These are phyloP conservation scores for Callaeas wilsoni DNA, from an alignment of 2,113 vertebrate genomes.

Conservation along the genomic window DNA sequence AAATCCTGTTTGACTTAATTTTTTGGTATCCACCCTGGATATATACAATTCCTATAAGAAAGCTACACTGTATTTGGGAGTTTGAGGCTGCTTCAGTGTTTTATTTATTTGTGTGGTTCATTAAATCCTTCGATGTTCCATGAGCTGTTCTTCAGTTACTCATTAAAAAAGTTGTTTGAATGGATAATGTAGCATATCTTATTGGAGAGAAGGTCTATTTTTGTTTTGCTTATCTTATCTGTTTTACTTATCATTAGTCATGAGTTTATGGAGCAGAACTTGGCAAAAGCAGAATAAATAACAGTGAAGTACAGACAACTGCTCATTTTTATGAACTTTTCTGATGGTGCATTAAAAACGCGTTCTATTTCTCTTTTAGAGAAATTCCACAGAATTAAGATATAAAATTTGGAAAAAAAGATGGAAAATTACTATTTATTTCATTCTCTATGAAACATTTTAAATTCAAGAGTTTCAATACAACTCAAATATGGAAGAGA, in stretches of 20 bases:
- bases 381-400: neutral
- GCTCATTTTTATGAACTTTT: neutral
- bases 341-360: neutral
- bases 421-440: neutral
- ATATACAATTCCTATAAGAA: neutral
- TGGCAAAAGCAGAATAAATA: neutral
- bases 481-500: neutral
- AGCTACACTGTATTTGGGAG: neutral
- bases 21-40: neutral
- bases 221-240: slow-evolving; percentile 49
- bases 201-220: slow-evolving; percentile 20
- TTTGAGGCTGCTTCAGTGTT: neutral
- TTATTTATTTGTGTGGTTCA: slow-evolving; percentile 39
- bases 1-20: neutral
- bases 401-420: neutral
- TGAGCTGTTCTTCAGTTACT: neutral
- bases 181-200: slow-evolving; percentile 39
- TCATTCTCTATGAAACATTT: neutral
- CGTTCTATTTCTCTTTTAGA: neutral
- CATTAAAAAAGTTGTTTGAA: slow-evolving; percentile 18
- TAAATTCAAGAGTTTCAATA: neutral
- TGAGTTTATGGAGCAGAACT: slow-evolving; percentile 38
- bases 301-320: neutral
- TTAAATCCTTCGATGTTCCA: slow-evolving; percentile 51
- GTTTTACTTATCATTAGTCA: slow-evolving; percentile 49